Percentiles rank a stretch among this genome's conserved stretches.
These are phyloP conservation scores for Salticus scenicus DNA, from an alignment of 2,888 invertebrate genomes.

Conservation along the genomic window DNA sequence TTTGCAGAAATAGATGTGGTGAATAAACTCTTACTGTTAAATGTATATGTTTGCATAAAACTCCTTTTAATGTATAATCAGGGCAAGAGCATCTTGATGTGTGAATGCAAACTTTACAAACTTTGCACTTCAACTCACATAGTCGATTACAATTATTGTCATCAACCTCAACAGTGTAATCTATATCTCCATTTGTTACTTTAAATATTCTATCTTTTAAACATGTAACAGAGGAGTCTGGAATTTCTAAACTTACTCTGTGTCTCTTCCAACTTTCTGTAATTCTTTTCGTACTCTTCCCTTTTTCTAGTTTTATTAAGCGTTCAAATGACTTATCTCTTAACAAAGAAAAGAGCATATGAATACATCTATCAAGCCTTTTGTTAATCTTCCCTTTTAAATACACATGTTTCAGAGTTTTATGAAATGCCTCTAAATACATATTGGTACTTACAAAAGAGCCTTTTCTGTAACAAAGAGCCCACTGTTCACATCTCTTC, in stretches of 20 bases:
- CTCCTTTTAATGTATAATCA: too few relatives aligned
- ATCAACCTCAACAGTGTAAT: not conserved
- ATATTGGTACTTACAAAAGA: conserved; percentile 47
- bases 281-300: not conserved
- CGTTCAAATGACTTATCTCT: conserved; percentile 16
- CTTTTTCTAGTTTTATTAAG: conserved; percentile 19
- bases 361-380: conserved; percentile 7
- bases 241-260: not conserved
- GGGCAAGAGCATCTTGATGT: too few relatives aligned
- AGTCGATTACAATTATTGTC: not conserved
- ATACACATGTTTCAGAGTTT: conserved; percentile 21
- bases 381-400: conserved; percentile 14
- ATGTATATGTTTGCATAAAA: too few relatives aligned
- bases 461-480: conserved; percentile 39
- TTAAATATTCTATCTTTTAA: not conserved
- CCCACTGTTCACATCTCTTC: conserved; percentile 40
- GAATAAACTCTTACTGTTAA: too few relatives aligned
- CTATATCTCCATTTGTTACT: not conserved
- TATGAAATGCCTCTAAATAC: conserved; percentile 44
- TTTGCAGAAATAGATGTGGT: too few relatives aligned
- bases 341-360: not conserved
- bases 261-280: conserved; percentile 4
- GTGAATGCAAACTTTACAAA: not conserved
- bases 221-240: not conserved
- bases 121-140: not conserved